Conservation (phyloP, 1,140 invertebrate genomes). For the Trissolcus basalis region DNA sequence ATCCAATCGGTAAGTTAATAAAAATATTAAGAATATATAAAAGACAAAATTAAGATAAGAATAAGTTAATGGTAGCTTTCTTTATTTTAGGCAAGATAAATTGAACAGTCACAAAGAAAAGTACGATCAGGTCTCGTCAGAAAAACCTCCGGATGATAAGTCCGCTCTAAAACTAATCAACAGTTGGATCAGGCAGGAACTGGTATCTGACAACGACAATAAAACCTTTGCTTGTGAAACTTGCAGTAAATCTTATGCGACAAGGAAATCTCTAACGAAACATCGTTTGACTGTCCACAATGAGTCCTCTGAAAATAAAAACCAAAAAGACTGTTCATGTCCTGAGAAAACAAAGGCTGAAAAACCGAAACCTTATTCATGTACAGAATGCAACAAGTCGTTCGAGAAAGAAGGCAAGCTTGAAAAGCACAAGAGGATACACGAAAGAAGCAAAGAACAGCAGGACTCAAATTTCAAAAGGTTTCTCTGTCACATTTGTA, state of each 20-base stretch:
- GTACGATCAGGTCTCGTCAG: slow-evolving; percentile 22
- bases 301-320: slow-evolving; percentile 6
- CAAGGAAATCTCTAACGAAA: slow-evolving; percentile 65
- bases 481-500: slow-evolving; percentile 71
- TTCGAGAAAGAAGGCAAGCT: slow-evolving; percentile 76
- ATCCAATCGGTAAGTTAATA: no score
- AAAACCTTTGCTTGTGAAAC: slow-evolving; percentile 64
- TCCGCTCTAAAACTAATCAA: slow-evolving; percentile 67
- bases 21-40: no score
- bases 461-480: slow-evolving; percentile 65
- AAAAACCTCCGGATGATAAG: slow-evolving; percentile 64
- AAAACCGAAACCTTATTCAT: slow-evolving; percentile 80
- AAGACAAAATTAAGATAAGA: slow-evolving; percentile 26
- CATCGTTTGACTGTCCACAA: slow-evolving; percentile 61
- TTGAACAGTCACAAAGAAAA: slow-evolving; percentile 58
- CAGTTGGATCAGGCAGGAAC: slow-evolving; percentile 67
- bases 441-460: slow-evolving; percentile 65
- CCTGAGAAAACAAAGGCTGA: slow-evolving; percentile 57
- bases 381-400: slow-evolving; percentile 79
- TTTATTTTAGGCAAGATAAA: no score
- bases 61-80: slow-evolving; percentile 29
- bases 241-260: slow-evolving; percentile 68
- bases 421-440: slow-evolving; percentile 71
- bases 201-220: slow-evolving; percentile 65
- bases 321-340: slow-evolving; percentile 30